phyloP scores from a whole-genome alignment of 2,888 invertebrate genomes.

The Phyllotreta striolata region DNA sequence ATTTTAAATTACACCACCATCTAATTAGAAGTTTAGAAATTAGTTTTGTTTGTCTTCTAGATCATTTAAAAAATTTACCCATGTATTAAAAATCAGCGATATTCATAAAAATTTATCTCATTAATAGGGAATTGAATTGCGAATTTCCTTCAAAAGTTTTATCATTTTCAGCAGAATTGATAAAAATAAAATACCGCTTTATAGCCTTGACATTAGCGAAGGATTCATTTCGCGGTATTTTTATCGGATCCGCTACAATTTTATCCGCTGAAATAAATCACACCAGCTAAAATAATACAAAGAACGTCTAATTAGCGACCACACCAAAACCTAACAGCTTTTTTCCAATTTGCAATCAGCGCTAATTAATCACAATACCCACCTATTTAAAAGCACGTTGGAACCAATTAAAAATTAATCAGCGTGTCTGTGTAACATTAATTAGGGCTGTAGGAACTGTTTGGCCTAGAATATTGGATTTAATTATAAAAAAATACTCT shows the following conservation, averaged over 20 bases:
- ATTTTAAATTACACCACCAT: too few relatives aligned
- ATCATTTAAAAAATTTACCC: too few relatives aligned
- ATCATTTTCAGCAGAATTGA: not conserved
- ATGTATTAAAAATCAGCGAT: too few relatives aligned
- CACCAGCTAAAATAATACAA: not conserved
- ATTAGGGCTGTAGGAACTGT: not conserved
- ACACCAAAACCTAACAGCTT: not conserved
- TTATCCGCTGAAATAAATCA: not conserved
- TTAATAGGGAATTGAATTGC: too few relatives aligned
- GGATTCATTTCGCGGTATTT: slow-evolving; percentile 4
- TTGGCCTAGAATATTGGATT: slow-evolving; percentile 2
- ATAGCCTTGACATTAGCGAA: not conserved
- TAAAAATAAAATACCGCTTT: slow-evolving; percentile 10
- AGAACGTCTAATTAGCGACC: not conserved
- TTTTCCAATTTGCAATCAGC: slow-evolving; percentile 1
- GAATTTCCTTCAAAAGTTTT: slow-evolving; percentile 1
- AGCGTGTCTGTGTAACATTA: slow-evolving; percentile 1
- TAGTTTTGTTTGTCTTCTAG: too few relatives aligned
- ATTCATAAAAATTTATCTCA: too few relatives aligned
- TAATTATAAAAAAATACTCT: slow-evolving; percentile 1
- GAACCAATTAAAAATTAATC: slow-evolving; percentile 14
- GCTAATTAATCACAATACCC: slow-evolving; percentile 5
- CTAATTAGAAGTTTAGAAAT: too few relatives aligned
- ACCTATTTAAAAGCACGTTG: slow-evolving; percentile 4
- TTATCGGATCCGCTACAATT: not conserved